These are phyloP conservation scores for Neoitamus cyanurus DNA, from an alignment of 2,888 invertebrate species.

Conservation along the genomic window DNA sequence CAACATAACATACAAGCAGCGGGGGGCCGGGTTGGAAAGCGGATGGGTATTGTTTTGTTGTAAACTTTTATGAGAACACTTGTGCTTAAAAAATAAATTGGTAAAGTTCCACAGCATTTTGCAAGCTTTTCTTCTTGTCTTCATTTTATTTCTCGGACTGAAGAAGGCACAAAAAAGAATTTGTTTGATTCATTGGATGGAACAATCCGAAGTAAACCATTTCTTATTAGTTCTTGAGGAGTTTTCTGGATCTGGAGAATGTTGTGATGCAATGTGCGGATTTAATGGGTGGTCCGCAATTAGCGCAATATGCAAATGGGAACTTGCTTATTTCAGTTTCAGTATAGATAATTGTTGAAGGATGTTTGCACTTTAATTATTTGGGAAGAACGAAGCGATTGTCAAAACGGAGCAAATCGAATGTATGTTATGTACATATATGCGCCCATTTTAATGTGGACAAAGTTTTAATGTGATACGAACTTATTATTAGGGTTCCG, in stretches of 20 bases:
- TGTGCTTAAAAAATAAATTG: constrained; percentile 38
- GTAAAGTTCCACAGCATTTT: constrained; percentile 11
- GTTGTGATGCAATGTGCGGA: not conserved
- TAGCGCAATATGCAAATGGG: not conserved
- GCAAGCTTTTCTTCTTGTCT: not conserved
- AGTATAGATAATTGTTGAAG: too few species aligned
- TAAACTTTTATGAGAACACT: constrained; percentile 33
- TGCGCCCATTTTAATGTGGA: too few species aligned
- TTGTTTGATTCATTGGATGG: constrained; percentile 12
- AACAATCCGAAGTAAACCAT: constrained; percentile 8
- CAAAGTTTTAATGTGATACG: too few species aligned
- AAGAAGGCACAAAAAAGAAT: not conserved
- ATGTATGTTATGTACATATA: too few species aligned
- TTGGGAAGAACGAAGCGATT: too few species aligned
- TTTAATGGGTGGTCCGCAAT: not conserved
- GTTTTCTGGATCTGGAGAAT: not conserved
- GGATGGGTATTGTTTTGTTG: constrained; percentile 32
- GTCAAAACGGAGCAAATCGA: too few species aligned
- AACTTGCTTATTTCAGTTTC: not conserved
- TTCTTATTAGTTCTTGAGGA: constrained; percentile 11
- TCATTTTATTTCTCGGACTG: not conserved
- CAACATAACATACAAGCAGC: not conserved
- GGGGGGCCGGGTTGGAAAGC: not conserved
- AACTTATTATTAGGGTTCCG: too few species aligned
- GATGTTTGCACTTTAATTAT: too few species aligned